Conservation (phyloP, 2,888 invertebrate genomes). For the Piscicola geometra region DNA sequence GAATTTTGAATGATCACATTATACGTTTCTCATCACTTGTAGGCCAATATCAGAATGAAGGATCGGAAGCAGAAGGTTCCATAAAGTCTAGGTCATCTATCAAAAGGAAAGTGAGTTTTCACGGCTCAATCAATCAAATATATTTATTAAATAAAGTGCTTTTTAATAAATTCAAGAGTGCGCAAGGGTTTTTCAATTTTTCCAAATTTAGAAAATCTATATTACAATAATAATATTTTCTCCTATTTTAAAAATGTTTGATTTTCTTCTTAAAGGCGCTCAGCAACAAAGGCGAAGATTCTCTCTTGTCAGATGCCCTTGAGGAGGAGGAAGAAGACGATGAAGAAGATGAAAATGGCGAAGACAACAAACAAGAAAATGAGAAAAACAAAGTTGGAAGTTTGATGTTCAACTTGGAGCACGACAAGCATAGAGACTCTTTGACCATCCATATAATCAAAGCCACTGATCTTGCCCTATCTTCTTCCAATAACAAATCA, state of each 20-base stretch:
- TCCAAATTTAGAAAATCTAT: too few species aligned
- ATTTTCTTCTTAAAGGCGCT: neutral
- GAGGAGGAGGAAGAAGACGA: slow-evolving; percentile 52
- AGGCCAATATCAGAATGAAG: neutral
- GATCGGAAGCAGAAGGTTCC: neutral
- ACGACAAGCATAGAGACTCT: slow-evolving; percentile 82
- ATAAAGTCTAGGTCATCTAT: neutral
- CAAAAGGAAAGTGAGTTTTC: neutral
- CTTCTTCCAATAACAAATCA: neutral
- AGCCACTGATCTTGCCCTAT: slow-evolving; percentile 76
- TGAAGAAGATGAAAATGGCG: slow-evolving; percentile 50
- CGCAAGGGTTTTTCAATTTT: too few species aligned
- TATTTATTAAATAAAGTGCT: too few species aligned
- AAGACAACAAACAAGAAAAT: slow-evolving; percentile 54
- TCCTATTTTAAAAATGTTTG: neutral
- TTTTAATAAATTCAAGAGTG: too few species aligned
- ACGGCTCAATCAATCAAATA: too few species aligned
- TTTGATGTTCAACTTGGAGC: slow-evolving; percentile 81
- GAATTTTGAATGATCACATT: neutral
- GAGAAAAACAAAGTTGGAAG: slow-evolving; percentile 67
- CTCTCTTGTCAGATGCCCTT: slow-evolving; percentile 39
- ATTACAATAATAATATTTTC: too few species aligned
- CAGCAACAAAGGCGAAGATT: slow-evolving; percentile 22
- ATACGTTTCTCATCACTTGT: neutral
- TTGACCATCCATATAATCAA: slow-evolving; percentile 85